A percentile compares a stretch with the other conserved stretches of the same genome.
Evolutionary conservation across 1,140 invertebrate species (phyloP).

Genomic region (Drosophila willistoni): DNA sequence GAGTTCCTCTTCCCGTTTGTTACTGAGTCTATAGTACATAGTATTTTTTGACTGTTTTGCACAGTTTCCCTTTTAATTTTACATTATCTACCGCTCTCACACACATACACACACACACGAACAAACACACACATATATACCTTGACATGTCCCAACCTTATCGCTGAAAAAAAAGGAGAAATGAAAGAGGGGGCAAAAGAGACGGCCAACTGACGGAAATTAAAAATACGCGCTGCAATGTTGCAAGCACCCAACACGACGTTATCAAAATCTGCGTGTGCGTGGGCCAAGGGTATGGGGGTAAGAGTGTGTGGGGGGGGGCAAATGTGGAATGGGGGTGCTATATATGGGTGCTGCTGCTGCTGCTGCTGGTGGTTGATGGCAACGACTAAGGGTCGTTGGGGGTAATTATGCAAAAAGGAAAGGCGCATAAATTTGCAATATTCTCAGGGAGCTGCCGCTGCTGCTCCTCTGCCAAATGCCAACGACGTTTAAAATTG

Average conservation of each 20-base stretch:
- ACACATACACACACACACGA: slow-evolving; percentile 41
- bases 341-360: background rate
- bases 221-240: slow-evolving; percentile 82
- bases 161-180: slow-evolving; percentile 46
- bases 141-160: slow-evolving; percentile 77
- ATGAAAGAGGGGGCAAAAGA: slow-evolving; percentile 28
- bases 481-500: slow-evolving; percentile 78
- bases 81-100: slow-evolving; percentile 71
- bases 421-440: slow-evolving; percentile 80
- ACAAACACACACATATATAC: slow-evolving; percentile 40
- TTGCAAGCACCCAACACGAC: slow-evolving; percentile 73
- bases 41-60: slow-evolving; percentile 64
- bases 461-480: slow-evolving; percentile 49
- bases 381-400: slow-evolving; percentile 49
- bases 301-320: background rate
- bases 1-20: slow-evolving; percentile 66
- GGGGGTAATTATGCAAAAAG: slow-evolving; percentile 80
- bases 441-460: slow-evolving; percentile 68
- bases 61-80: slow-evolving; percentile 80
- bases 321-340: background rate
- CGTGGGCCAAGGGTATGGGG: slow-evolving; percentile 35
- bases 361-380: slow-evolving; percentile 12
- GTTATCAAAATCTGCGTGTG: slow-evolving; percentile 78
- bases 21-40: slow-evolving; percentile 4
- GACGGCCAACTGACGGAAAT: slow-evolving; percentile 70